phyloP scores from a whole-genome alignment of 2,888 invertebrate species.

The Acrocyrtus sp. region DNA sequence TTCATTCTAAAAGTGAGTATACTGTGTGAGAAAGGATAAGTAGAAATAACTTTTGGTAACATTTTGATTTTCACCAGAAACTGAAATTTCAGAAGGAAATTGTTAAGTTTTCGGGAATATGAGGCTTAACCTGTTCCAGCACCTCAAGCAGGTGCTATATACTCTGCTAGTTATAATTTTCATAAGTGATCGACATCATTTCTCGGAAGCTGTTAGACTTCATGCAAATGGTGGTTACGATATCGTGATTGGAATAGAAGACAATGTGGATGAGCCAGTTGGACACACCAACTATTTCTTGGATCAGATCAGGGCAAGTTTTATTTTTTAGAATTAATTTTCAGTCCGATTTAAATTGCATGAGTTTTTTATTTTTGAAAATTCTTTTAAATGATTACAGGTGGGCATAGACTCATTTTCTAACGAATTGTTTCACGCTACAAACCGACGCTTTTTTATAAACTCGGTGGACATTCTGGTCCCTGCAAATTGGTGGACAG shows the following conservation, averaged over 20 bases:
- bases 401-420: constrained; percentile 47
- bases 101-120: background rate
- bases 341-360: background rate
- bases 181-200: background rate
- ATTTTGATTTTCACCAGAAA: background rate
- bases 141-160: constrained; percentile 16
- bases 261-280: constrained; percentile 26
- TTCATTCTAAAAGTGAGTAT: too few species aligned
- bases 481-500: constrained; percentile 52
- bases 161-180: constrained; percentile 1
- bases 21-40: too few species aligned
- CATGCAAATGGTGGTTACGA: constrained; percentile 57
- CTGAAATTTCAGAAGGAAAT: background rate
- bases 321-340: background rate
- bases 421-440: constrained; percentile 34
- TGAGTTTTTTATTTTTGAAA: background rate
- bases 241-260: constrained; percentile 55
- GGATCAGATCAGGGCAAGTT: constrained; percentile 37
- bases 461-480: constrained; percentile 58
- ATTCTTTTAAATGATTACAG: constrained; percentile 22
- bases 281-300: constrained; percentile 20
- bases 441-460: constrained; percentile 50
- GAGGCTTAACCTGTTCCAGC: background rate
- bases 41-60: too few species aligned
- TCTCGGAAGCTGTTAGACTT: constrained; percentile 21